A percentile compares a stretch with the other conserved stretches of the same genome.
These are phyloP conservation scores for Cataglyphis altisquamis DNA, from an alignment of 2,888 invertebrate species.

Conservation along the genomic window DNA sequence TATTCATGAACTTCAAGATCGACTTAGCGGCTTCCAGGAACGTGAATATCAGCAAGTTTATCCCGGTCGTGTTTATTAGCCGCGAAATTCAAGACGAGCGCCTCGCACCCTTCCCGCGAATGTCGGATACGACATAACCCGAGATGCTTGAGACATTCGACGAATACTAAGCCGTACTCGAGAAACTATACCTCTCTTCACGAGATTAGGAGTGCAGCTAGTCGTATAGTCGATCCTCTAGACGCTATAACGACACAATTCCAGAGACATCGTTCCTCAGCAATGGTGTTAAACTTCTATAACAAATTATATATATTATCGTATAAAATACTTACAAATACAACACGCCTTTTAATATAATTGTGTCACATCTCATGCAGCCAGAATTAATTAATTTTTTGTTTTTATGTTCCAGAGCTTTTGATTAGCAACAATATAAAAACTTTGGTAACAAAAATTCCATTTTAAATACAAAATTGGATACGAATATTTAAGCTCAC, in stretches of 20 bases:
- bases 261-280: conserved; percentile 5
- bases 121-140: conserved; percentile 53
- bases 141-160: conserved; percentile 62
- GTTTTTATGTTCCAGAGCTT: background rate
- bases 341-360: background rate
- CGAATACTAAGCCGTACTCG: conserved; percentile 67
- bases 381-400: background rate
- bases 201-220: conserved; percentile 67
- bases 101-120: conserved; percentile 34
- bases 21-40: conserved; percentile 34
- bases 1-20: conserved; percentile 29
- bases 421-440: background rate
- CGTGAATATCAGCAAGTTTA: conserved; percentile 69
- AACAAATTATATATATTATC: conserved; percentile 3
- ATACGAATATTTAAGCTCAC: background rate
- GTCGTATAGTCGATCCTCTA: conserved; percentile 42
- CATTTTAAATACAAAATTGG: background rate
- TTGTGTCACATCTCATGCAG: background rate
- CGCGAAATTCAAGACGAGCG: conserved; percentile 67
- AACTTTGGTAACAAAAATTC: background rate
- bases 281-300: background rate
- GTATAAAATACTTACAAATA: background rate
- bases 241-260: conserved; percentile 14
- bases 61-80: conserved; percentile 72
- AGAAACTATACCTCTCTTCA: conserved; percentile 61